Evolutionary conservation across 2,797 vertebrate genomes (phyloP).

Genomic region (Lagorchestes hirsutus): DNA sequence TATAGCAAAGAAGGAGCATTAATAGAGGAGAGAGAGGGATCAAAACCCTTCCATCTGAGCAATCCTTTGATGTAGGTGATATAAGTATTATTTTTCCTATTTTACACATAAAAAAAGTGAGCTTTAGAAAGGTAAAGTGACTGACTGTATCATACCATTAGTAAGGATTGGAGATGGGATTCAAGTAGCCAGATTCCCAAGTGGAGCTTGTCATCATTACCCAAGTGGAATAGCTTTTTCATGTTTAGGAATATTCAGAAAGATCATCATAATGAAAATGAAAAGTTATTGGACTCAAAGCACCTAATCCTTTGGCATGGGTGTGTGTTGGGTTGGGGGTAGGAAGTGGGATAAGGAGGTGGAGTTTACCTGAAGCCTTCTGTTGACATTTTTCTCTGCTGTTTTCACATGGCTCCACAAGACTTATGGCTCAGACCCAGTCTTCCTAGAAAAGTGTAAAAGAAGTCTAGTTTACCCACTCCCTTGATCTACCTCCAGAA

Average conservation of each 20-base stretch:
- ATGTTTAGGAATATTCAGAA: not conserved
- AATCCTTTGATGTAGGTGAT: not conserved
- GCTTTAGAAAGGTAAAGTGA: not conserved
- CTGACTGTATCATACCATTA: not conserved
- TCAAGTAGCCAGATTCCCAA: not conserved
- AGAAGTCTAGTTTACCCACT: not conserved
- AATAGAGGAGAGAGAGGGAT: not conserved
- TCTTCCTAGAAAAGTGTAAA: not conserved
- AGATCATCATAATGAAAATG: not conserved
- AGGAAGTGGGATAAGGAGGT: not conserved
- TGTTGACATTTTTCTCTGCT: not conserved
- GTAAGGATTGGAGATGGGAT: not conserved
- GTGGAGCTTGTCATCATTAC: not conserved
- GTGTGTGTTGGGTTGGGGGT: not conserved
- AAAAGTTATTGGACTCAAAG: not conserved
- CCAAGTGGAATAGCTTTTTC: not conserved
- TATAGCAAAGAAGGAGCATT: not conserved
- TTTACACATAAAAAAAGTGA: not conserved
- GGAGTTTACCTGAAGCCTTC: not conserved
- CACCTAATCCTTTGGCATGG: not conserved
- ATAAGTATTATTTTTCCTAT: not conserved
- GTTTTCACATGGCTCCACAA: not conserved
- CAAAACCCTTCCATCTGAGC: not conserved
- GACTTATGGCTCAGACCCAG: not conserved
- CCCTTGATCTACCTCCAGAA: not conserved